Base-by-base conservation (phyloP, 2,888 invertebrate genomes). In the Cremastinae sp. region DNA sequence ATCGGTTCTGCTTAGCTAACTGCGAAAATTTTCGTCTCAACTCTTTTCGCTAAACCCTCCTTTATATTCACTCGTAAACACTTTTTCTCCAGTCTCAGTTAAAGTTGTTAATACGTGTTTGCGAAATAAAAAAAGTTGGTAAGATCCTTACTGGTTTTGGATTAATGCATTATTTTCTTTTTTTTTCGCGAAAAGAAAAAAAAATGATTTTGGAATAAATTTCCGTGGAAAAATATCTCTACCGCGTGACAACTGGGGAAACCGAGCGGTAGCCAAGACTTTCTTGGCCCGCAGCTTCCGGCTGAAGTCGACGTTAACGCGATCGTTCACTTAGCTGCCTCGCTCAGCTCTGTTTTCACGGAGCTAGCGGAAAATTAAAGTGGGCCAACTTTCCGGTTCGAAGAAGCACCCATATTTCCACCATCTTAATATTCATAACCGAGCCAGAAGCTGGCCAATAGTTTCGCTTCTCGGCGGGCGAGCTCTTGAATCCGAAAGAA, bases 301-400 rank as follows among this genome's bases (percentile, higher is more conserved):
- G 51, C 64, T 73, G 45, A 59, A 72, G 75, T 70, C 72, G 71
- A 78, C 80, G 80, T 79, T 80, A 82, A 81, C 79, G 79, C 79
- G 78, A 77, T 74, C 78, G 74, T 56, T 68, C 66, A 71, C 68
- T 51, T 62, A 58, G 62, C 75, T 68, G 68, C 58, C 45, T 45
- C 62, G 58, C 62, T 34, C 72, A 53, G 59, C 70, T 68, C 65
- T 53, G 74, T 58, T 77, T 77, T 75, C 70, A 72, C 65, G 79
- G 78, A 81, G 81, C 84, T 82, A 83, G 83, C 85, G 84, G 84
- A 85, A 85, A 85, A 85, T 85, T 85, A 83, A 79, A 83, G 82
- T 79, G 81, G 82, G 79, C 80, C 81, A 81, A 84, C 83, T 84
- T 83, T 82, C 82, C 82, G 81, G 77, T 74, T 74, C 80, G 76